Base-by-base conservation (phyloP, 2,888 invertebrate genomes). In the Hirudinaria manillensis region DNA sequence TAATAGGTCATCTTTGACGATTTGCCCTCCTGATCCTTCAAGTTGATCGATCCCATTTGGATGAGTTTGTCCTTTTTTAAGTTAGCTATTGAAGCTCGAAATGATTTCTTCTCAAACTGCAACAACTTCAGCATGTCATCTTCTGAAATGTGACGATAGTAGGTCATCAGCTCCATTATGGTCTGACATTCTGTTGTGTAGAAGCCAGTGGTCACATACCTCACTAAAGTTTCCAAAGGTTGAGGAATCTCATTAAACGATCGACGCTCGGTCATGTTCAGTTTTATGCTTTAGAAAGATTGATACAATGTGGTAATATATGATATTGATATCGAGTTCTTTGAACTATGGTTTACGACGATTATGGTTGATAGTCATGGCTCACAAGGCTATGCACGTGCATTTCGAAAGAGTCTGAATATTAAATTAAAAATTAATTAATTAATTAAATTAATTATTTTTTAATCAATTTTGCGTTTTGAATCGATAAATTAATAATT, bases 1-100 rank as follows among this genome's bases (percentile, higher is more conserved):
- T 96, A 97, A 85, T 95, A 97, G 86, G 95, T 96, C 29, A 95
- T 94, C 88, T 94, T 93, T 82, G 93, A 94, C 45, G 94, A 36
- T 72, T 72, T 72, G 55, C 93, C 94, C 75, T 96, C 96, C 88
- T 96, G 95, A 45, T 45, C 45, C 45, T 45, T 45, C 45, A 45
- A 45, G 16, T 45, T 45, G 16, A 45, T 10, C 16, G 45, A 45
- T 45, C 45, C 45, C 92, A 96, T 94, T 87, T 93, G 90, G 81
- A 96, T 87, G 77, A 97, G 93, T 87, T 95, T 94, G 84, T 97
- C 97, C 83, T 90, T 93, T 84, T 92, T 91, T 77, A 97, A 86
- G 0, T 82, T 82, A 77, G 83, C 83, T 85, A 97, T 92, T 80
- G 93, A 88, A 0, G 93, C 91, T 81, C 96, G 88, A 74, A 97